Evolutionary conservation across 2,113 vertebrate genomes (phyloP), one percentile per base, ranked within the genome.

Genomic region (Propithecus coquereli): DNA sequence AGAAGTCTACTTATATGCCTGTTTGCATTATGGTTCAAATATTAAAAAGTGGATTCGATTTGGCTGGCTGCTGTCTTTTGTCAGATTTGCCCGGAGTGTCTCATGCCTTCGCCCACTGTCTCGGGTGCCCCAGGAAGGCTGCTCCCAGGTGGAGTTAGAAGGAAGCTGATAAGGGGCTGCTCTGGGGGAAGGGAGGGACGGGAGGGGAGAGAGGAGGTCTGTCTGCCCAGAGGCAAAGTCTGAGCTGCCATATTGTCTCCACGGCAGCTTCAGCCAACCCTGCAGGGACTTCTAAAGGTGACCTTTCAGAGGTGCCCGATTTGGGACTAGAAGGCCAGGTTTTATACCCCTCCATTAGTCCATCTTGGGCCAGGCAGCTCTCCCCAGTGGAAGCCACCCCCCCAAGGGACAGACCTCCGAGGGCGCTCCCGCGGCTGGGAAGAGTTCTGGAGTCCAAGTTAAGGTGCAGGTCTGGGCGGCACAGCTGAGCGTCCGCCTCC

Each of bases 21-120:
- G 98, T 99, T 99, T 98, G 98, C 98, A 98, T 99, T 98, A 98
- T 98, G 74, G 97, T 98, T 95, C 88, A 66, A 90, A 98, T 71
- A 99, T 98, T 98, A 99, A 98, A 98, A 98, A 96, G 96, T 68
- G 87, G 97, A 98, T 83, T 77, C 1, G 23, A 63, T 71, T 43
- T 45, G 2, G 1, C 81, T 30, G 70, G 83, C 81, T 71, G 37
- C 47, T 7, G 20, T 95, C 70, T 94, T 87, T 65, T 59, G 77
- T 96, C 27, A 5, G 11, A 27, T 37, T 47, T 11, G 47, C 61
- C 59, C 27, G 37, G 81, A 63, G n/a, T 70, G 4, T 22, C 94
- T 93, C 59, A 8, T 0, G 0, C 61, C 18, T 50, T 34, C 13
- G 30, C 30, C 27, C 1, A 0, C 5, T 25, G 59, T 23, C 32